Evolutionary conservation across 2,113 vertebrate species (phyloP).

Genomic region (Carollia perspicillata): DNA sequence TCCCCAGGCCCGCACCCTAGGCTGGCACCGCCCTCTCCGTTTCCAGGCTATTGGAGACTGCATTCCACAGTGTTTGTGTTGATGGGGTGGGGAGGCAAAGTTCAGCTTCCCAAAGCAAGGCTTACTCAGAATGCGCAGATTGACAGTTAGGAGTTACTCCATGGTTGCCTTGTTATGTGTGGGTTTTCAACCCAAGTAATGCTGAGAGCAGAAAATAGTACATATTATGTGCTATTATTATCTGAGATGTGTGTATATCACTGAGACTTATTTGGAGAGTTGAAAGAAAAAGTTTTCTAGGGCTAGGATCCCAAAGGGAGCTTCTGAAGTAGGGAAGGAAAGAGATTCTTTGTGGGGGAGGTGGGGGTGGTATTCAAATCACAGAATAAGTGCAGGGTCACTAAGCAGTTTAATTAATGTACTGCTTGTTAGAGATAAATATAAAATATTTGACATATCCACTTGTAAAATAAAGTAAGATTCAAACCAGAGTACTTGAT

Average conservation of each 20-base stretch:
- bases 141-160: background rate
- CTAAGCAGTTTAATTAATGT: background rate
- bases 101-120: background rate
- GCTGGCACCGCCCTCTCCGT: background rate
- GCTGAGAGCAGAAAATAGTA: background rate
- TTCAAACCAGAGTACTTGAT: background rate
- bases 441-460: background rate
- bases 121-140: background rate
- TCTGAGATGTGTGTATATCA: background rate
- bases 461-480: background rate
- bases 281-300: background rate
- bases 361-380: background rate
- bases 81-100: background rate
- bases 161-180: background rate
- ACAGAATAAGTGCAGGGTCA: background rate
- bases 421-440: background rate
- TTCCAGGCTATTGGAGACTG: background rate
- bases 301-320: background rate
- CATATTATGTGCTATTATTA: fast-evolving
- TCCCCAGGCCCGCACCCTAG: background rate
- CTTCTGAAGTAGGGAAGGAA: background rate
- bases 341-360: background rate
- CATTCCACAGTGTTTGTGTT: background rate
- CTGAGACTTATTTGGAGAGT: background rate
- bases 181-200: background rate